Percentiles rank a stretch among this genome's conserved stretches.
These are phyloP conservation scores for Arion vulgaris DNA, from an alignment of 1,140 invertebrate species.

Conservation along the genomic window DNA sequence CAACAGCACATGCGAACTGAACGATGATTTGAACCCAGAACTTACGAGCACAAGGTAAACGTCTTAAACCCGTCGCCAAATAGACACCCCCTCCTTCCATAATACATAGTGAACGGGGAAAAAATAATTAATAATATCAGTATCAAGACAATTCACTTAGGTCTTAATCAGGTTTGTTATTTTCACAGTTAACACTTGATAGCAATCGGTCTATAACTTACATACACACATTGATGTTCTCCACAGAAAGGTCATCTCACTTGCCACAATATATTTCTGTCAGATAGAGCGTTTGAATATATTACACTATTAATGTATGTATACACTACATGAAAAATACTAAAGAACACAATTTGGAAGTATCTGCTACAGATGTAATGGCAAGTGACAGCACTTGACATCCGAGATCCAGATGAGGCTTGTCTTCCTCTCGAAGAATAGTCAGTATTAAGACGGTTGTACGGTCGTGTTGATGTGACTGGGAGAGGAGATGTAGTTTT, in stretches of 20 bases:
- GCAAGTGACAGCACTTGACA: too few species aligned
- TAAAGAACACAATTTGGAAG: background rate
- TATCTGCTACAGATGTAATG: background rate
- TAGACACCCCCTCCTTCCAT: too few species aligned
- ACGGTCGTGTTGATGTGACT: background rate
- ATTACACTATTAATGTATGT: background rate
- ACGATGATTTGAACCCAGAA: too few species aligned
- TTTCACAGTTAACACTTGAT: too few species aligned
- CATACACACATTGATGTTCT: background rate
- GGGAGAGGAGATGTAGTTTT: constrained; percentile 38
- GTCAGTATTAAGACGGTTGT: background rate
- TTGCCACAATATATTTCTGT: background rate
- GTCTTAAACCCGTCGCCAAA: too few species aligned
- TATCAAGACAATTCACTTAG: too few species aligned
- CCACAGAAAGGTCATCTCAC: background rate
- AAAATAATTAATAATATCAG: too few species aligned
- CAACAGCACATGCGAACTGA: too few species aligned
- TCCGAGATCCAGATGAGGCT: background rate
- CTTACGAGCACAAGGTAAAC: too few species aligned
- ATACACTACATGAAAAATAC: background rate
- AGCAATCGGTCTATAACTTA: background rate
- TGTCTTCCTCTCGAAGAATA: background rate
- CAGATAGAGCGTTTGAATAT: background rate
- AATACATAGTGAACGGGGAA: too few species aligned
- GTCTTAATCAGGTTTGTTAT: too few species aligned